Conservation (phyloP, 1,140 invertebrate species). For the Schmidtea mediterranea region DNA sequence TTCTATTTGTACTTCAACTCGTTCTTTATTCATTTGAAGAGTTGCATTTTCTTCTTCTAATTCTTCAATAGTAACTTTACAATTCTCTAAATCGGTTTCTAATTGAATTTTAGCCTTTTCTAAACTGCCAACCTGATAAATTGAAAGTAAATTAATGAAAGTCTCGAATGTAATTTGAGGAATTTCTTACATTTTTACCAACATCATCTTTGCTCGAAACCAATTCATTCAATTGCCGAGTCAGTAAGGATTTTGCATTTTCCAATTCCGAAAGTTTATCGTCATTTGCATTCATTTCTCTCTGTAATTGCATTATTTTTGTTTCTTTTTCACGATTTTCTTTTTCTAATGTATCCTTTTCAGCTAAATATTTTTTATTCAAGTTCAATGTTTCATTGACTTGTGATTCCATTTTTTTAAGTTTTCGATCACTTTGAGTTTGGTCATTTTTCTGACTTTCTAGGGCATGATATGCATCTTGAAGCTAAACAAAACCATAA, state of each 20-base stretch:
- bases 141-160: no score
- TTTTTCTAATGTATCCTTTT: not conserved
- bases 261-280: not conserved
- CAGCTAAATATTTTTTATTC: not conserved
- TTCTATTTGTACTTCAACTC: not conserved
- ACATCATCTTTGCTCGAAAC: constrained; percentile 2
- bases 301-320: not conserved
- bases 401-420: constrained; percentile 6
- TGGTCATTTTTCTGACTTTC: not conserved
- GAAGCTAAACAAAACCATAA: not conserved
- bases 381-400: not conserved
- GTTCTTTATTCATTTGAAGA: constrained; percentile 2
- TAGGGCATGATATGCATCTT: constrained; percentile 1
- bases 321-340: constrained; percentile 5
- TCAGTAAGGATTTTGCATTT: not conserved
- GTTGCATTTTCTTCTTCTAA: constrained; percentile 6
- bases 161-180: no score
- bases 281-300: not conserved
- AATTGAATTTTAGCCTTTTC: constrained; percentile 5
- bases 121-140: not conserved
- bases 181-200: not conserved
- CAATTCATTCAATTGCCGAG: not conserved
- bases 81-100: not conserved
- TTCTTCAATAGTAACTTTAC: not conserved
- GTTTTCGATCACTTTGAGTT: constrained; percentile 1